These are phyloP conservation scores for Takifugu bimaculatus DNA, from an alignment of 2,113 vertebrate species.

Conservation along the genomic window DNA sequence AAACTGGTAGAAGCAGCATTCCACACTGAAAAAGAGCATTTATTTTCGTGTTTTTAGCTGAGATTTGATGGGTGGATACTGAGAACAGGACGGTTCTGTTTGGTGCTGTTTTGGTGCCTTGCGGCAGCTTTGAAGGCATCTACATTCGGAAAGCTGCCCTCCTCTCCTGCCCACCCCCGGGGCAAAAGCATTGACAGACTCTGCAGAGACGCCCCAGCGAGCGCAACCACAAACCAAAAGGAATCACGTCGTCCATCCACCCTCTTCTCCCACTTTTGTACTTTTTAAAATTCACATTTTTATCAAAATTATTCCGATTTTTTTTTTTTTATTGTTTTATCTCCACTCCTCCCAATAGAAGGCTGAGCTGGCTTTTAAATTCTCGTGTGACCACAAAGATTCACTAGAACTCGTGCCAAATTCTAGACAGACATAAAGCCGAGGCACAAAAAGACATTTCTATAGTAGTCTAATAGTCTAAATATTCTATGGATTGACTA, in stretches of 20 bases:
- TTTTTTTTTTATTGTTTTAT: slow-evolving; percentile 25
- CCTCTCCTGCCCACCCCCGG: slow-evolving; percentile 4
- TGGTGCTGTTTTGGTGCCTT: slow-evolving; percentile 27
- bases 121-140: slow-evolving; percentile 21
- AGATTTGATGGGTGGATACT: slow-evolving; percentile 14
- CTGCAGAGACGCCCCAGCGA: slow-evolving; percentile 13
- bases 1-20: slow-evolving; percentile 54
- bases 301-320: slow-evolving; percentile 36
- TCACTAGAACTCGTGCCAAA: slow-evolving; percentile 38
- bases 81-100: slow-evolving; percentile 20
- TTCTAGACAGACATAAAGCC: slow-evolving; percentile 59
- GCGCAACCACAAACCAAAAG: not conserved
- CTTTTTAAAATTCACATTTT: slow-evolving; percentile 37
- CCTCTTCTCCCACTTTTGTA: slow-evolving; percentile 29
- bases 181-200: not conserved
- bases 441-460: slow-evolving; percentile 64
- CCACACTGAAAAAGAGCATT: slow-evolving; percentile 55
- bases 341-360: not conserved
- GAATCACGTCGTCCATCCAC: not conserved
- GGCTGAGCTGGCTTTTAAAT: slow-evolving; percentile 27
- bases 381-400: slow-evolving; percentile 38
- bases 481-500: slow-evolving; percentile 56
- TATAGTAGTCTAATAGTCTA: slow-evolving; percentile 27
- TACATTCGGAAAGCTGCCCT: slow-evolving; percentile 44
- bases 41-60: slow-evolving; percentile 46